These are phyloP conservation scores for Xiphias gladius DNA, from an alignment of 2,113 vertebrate genomes.

Conservation along the genomic window DNA sequence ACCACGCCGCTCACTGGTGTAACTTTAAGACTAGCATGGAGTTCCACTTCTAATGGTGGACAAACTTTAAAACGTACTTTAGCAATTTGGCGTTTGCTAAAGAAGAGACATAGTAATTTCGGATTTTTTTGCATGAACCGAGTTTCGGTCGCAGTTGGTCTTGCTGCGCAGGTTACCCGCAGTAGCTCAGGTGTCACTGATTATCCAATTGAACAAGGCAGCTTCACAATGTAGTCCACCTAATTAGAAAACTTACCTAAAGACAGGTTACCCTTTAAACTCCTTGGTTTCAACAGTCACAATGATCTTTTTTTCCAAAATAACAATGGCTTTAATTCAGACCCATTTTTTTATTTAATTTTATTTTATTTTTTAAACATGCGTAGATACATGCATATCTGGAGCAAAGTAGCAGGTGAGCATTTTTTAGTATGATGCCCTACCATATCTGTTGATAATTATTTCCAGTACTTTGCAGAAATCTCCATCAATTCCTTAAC, in stretches of 20 bases:
- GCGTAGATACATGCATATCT: neutral
- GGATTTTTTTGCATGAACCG: neutral
- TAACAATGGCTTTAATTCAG: neutral
- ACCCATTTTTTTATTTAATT: neutral
- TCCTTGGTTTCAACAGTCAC: neutral
- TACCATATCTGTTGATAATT: fast-evolving
- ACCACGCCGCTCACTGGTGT: neutral
- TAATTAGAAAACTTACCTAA: neutral
- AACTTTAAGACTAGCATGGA: neutral
- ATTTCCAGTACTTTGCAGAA: neutral
- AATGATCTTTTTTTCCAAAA: neutral
- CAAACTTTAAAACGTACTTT: neutral
- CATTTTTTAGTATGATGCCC: neutral
- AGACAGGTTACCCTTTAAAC: neutral
- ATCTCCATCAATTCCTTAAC: too few relatives aligned
- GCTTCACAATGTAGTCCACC: neutral
- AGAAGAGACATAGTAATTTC: neutral
- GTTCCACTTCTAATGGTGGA: neutral
- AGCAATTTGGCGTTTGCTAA: neutral
- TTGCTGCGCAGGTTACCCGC: neutral
- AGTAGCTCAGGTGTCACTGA: constrained; percentile 52
- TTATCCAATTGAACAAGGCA: constrained; percentile 44
- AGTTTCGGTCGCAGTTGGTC: neutral
- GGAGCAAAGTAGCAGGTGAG: neutral
- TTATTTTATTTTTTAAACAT: too few relatives aligned